Evolutionary conservation across 1,140 invertebrate genomes (phyloP).

Genomic region (Diorhabda elongata): DNA sequence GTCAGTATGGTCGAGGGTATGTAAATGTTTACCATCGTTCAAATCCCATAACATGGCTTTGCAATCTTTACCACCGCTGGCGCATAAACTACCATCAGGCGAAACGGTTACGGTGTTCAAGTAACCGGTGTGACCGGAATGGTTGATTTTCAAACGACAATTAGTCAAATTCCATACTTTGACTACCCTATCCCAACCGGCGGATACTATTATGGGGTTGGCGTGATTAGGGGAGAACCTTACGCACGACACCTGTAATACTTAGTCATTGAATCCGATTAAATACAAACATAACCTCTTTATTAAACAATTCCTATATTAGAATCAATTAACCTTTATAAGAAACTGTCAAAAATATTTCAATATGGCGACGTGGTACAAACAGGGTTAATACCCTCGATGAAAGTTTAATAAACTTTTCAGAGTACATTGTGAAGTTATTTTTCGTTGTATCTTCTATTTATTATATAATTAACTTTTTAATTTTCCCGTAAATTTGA

Average conservation of each 20-base stretch:
- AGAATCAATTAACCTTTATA: neutral
- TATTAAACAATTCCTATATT: neutral
- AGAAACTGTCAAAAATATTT: too few species aligned
- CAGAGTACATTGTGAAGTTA: too few species aligned
- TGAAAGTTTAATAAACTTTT: too few species aligned
- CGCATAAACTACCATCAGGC: conserved; percentile 98
- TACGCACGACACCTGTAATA: conserved; percentile 73
- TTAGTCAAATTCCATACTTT: conserved; percentile 99
- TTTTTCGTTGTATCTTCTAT: too few species aligned
- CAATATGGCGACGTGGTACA: too few species aligned
- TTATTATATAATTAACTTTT: too few species aligned
- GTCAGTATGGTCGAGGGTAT: conserved; percentile 97
- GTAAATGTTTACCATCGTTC: conserved; percentile 98
- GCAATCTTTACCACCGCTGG: conserved; percentile 99
- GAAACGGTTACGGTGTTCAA: conserved; percentile 98
- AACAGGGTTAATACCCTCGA: too few species aligned
- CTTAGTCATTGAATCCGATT: too few species aligned
- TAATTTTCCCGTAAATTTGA: too few species aligned
- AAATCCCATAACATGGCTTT: conserved; percentile 99
- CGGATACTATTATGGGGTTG: conserved; percentile 98
- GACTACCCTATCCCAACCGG: conserved; percentile 97
- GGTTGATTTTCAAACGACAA: conserved; percentile 98
- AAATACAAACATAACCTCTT: too few species aligned
- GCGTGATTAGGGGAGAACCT: conserved; percentile 97
- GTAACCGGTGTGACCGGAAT: conserved; percentile 94